phyloP scores from a whole-genome alignment of 2,113 vertebrate species.

The Anhinga rufa region DNA sequence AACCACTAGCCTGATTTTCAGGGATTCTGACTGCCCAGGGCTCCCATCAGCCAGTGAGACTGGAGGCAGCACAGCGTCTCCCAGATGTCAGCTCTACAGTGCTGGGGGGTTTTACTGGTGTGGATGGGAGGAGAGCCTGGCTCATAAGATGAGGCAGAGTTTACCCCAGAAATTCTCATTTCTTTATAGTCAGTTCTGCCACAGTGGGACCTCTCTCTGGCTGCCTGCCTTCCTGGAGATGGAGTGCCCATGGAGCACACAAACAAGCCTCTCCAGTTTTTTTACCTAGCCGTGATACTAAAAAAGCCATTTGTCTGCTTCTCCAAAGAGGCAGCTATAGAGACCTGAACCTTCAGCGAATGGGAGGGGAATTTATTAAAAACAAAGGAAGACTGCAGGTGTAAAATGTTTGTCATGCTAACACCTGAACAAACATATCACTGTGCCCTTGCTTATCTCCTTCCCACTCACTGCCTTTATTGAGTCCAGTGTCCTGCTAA shows the following conservation, averaged over 20 bases:
- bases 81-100: not conserved
- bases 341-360: not conserved
- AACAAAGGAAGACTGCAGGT: slow-evolving; percentile 11
- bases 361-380: not conserved
- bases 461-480: not conserved
- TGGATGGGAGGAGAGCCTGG: not conserved
- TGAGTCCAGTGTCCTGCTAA: not conserved
- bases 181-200: not conserved
- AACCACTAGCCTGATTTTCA: not conserved
- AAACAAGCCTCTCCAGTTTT: not conserved
- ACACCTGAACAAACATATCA: slow-evolving; percentile 41
- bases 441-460: slow-evolving; percentile 28
- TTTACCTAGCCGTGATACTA: not conserved
- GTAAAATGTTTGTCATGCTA: slow-evolving; percentile 7
- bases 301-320: not conserved
- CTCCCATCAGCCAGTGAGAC: not conserved
- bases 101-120: not conserved
- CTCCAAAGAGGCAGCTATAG: not conserved
- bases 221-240: not conserved
- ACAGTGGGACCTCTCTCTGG: not conserved
- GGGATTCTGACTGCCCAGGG: not conserved
- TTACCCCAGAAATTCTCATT: not conserved
- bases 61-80: not conserved
- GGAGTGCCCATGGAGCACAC: not conserved
- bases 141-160: not conserved